These are phyloP conservation scores for Exocentrus adspersus DNA, from an alignment of 2,888 invertebrate genomes.

Conservation along the genomic window DNA sequence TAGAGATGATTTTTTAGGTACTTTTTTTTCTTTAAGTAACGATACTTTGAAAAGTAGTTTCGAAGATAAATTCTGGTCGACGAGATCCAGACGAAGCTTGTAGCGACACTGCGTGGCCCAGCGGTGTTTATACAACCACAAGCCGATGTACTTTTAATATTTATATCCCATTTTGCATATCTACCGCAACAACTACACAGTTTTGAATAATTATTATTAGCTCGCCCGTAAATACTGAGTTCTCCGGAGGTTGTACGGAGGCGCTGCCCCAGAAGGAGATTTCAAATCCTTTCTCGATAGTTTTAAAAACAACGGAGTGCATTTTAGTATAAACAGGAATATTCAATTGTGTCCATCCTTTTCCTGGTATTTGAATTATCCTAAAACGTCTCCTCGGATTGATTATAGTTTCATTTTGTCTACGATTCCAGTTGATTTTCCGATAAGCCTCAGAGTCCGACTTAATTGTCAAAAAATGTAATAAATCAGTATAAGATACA, in stretches of 20 bases:
- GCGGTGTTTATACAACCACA: too few species aligned
- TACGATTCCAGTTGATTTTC: too few species aligned
- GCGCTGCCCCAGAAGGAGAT: not conserved
- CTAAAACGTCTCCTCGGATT: not conserved
- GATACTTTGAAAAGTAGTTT: too few species aligned
- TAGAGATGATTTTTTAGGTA: too few species aligned
- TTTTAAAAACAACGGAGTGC: not conserved
- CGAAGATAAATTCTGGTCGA: too few species aligned
- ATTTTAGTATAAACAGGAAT: not conserved
- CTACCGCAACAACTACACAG: not conserved
- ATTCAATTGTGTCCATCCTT: not conserved
- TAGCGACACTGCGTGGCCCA: too few species aligned
- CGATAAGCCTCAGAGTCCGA: too few species aligned
- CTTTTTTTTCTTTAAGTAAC: too few species aligned
- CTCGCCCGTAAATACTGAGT: not conserved
- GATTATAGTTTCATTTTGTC: not conserved
- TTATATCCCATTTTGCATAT: not conserved
- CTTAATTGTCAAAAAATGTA: too few species aligned
- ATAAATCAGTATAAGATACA: too few species aligned
- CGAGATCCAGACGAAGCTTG: too few species aligned
- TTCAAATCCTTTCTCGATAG: not conserved
- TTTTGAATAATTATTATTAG: slow-evolving; percentile 3
- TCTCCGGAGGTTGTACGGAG: not conserved
- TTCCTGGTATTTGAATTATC: not conserved
- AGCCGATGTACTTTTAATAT: not conserved